Conservation (phyloP, 2,797 vertebrate genomes). For the Micropoecilia bifurca region DNA sequence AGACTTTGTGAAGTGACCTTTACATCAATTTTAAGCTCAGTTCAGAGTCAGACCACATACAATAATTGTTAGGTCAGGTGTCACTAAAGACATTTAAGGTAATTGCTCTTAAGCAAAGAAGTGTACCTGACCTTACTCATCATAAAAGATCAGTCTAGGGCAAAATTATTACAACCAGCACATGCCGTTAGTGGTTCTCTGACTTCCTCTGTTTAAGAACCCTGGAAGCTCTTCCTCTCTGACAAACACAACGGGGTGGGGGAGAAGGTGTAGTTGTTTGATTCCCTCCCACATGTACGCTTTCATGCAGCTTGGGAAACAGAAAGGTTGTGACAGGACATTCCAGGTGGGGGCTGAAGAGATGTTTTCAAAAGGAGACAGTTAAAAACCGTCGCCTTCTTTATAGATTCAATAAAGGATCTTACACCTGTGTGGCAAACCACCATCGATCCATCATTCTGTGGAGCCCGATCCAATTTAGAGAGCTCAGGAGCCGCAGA, state of each 20-base stretch:
- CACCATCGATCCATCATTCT: slow-evolving; percentile 81
- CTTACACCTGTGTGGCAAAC: slow-evolving; percentile 80
- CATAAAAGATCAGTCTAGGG: slow-evolving; percentile 34
- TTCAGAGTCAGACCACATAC: slow-evolving; percentile 66
- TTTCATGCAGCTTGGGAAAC: slow-evolving; percentile 19
- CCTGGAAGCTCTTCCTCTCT: slow-evolving; percentile 11
- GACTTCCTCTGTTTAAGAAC: slow-evolving; percentile 18
- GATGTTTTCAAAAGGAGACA: slow-evolving; percentile 68
- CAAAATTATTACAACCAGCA: slow-evolving; percentile 14
- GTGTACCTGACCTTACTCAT: slow-evolving; percentile 30
- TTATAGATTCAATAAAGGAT: slow-evolving; percentile 80
- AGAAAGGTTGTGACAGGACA: slow-evolving; percentile 33
- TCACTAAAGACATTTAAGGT: slow-evolving; percentile 69
- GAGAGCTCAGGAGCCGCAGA: slow-evolving; percentile 68
- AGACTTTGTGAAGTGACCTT: slow-evolving; percentile 67
- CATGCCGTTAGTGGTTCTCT: slow-evolving; percentile 18
- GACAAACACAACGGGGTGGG: slow-evolving; percentile 12
- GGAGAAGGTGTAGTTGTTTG: not conserved
- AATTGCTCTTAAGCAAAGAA: slow-evolving; percentile 57
- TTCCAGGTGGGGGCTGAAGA: slow-evolving; percentile 61
- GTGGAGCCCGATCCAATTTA: slow-evolving; percentile 80
- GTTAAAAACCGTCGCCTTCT: slow-evolving; percentile 71
- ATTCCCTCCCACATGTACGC: slow-evolving; percentile 23
- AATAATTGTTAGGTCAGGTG: slow-evolving; percentile 72
- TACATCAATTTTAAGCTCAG: slow-evolving; percentile 76